Evolutionary conservation across 2,113 vertebrate genomes (phyloP).

Genomic region (Zosterops pallidus): DNA sequence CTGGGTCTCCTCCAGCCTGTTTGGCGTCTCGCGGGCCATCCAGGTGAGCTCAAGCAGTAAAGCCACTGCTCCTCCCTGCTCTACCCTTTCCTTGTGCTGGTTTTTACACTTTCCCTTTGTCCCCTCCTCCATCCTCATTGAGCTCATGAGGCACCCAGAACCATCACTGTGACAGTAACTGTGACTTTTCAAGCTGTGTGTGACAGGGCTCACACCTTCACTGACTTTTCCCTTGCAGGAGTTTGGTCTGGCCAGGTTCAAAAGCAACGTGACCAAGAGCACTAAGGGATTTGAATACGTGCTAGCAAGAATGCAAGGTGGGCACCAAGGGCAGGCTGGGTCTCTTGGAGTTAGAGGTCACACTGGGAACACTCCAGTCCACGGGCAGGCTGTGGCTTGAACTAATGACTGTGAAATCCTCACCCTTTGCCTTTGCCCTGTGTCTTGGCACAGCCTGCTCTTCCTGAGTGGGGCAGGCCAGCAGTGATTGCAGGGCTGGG

Average conservation of each 20-base stretch:
- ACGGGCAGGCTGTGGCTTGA: not conserved
- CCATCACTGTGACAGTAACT: not conserved
- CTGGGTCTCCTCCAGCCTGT: slow-evolving; percentile 92
- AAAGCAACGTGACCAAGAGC: slow-evolving; percentile 92
- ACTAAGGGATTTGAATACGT: slow-evolving; percentile 95
- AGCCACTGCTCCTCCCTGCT: not conserved
- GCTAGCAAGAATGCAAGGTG: slow-evolving; percentile 95
- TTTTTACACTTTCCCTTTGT: not conserved
- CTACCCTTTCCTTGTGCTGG: not conserved
- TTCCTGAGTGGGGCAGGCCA: not conserved
- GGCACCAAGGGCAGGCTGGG: not conserved
- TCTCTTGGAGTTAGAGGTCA: not conserved
- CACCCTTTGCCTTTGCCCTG: not conserved
- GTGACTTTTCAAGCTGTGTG: not conserved
- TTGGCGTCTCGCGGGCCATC: slow-evolving; percentile 89
- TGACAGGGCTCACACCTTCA: not conserved
- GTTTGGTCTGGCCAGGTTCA: slow-evolving; percentile 95
- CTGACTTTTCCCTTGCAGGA: slow-evolving; percentile 76
- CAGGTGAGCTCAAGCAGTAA: slow-evolving; percentile 79
- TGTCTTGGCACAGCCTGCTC: not conserved
- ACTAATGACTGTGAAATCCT: not conserved
- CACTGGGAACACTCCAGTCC: not conserved
- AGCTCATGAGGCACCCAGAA: not conserved
- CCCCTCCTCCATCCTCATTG: rapidly evolving
- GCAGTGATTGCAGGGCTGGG: not conserved